Conservation (phyloP, 2,113 vertebrate species). For the Emydocephalus ijimae region DNA sequence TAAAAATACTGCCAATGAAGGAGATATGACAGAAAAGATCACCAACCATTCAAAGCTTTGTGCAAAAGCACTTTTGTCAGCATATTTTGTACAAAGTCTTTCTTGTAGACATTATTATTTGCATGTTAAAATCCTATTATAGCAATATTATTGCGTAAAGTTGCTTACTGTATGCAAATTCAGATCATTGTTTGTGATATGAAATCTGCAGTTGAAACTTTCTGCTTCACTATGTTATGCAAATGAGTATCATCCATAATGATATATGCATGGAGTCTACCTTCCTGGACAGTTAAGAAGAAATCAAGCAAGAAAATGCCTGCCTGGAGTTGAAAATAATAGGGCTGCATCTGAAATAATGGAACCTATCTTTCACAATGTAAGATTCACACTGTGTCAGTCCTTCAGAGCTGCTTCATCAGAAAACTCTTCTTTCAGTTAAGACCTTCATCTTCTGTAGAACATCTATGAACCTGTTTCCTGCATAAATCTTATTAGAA, state of each 20-base stretch:
- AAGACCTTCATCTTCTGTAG: not conserved
- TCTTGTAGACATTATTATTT: constrained; percentile 4
- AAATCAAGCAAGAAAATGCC: not conserved
- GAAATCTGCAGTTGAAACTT: not conserved
- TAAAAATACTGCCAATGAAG: not conserved
- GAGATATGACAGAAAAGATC: not conserved
- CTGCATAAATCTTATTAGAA: not conserved
- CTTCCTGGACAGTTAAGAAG: not conserved
- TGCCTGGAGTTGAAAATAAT: not conserved
- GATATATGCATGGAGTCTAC: not conserved
- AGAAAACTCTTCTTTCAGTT: not conserved
- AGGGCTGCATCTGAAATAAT: not conserved
- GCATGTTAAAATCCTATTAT: constrained; percentile 10
- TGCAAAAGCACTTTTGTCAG: not conserved
- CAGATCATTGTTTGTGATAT: constrained; percentile 3
- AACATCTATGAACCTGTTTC: not conserved
- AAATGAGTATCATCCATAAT: not conserved
- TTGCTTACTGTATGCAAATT: not conserved
- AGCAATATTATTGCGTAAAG: not conserved
- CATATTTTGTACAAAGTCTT: not conserved
- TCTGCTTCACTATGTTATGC: not conserved
- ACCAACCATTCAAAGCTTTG: not conserved
- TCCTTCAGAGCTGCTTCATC: not conserved
- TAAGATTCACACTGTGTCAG: not conserved
- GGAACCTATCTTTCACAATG: not conserved